These are phyloP conservation scores for Oreochromis grahami DNA, from an alignment of 2,797 vertebrate species.

Conservation along the genomic window DNA sequence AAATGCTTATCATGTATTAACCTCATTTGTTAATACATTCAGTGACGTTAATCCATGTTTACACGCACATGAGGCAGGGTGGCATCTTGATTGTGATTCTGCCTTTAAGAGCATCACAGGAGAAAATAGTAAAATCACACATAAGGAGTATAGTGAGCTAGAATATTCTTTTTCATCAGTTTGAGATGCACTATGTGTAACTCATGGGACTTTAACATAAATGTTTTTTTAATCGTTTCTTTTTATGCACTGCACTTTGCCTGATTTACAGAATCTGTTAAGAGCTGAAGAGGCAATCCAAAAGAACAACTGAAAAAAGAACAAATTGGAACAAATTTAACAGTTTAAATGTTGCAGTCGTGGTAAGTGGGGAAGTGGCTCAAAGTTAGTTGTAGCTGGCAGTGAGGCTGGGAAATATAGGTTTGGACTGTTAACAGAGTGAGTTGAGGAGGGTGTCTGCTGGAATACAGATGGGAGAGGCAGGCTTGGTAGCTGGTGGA, in stretches of 20 bases:
- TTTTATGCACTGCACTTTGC: neutral
- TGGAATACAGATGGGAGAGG: neutral
- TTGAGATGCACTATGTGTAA: neutral
- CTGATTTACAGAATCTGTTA: neutral
- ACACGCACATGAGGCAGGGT: neutral
- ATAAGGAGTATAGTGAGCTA: neutral
- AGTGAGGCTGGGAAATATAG: neutral
- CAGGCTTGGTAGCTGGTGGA: neutral
- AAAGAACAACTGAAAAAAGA: neutral
- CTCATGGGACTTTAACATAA: neutral
- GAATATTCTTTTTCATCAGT: neutral
- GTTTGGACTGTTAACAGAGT: neutral
- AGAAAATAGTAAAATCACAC: neutral
- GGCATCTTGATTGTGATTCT: conserved; percentile 4
- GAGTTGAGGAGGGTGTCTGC: neutral
- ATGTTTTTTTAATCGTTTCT: neutral
- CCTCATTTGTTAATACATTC: conserved; percentile 51
- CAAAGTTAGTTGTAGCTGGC: neutral
- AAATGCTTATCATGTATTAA: conserved; percentile 68
- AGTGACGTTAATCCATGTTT: conserved; percentile 56
- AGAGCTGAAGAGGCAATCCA: neutral
- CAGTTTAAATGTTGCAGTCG: neutral
- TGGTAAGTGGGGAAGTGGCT: neutral
- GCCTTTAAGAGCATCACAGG: neutral
- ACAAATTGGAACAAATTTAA: neutral